Evolutionary conservation across 2,797 vertebrate species (phyloP), one percentile per base, ranked within the genome.

Genomic region (Fistularia commersonii): DNA sequence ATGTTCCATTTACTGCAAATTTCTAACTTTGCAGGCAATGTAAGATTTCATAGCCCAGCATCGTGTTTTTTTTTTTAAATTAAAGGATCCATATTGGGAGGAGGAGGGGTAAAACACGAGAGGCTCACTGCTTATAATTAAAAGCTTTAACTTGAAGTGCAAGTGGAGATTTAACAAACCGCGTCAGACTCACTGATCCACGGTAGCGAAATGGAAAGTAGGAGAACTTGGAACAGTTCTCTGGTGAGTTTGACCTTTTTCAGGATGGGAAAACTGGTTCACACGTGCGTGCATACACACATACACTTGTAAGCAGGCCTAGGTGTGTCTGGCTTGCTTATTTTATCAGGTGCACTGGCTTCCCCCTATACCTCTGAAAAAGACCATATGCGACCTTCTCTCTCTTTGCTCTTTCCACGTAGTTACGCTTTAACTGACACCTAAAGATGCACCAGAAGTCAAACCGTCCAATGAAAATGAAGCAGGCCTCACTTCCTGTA

Each of bases 291-390:
- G n/a, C 6, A 46, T 60, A 64, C 59, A 59, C 48, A 64, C 14
- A 47, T 50, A 48, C 41, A 45, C 51, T 46, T 51, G 35, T 45
- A 48, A 65, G 9, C 8, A 46, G 39, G 35, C 57, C 48, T 11
- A 23, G 8, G 44, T 48, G 62, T 71, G 66, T 64, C 61, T 68
- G 66, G 62, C 62, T 73, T 78, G 79, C 82, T 86, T 88, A 87
- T 89, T 90, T 89, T 77, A 83, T 88, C 88, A 89, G 87, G 87
- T 90, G 87, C 86, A 84, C 57, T 32, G 45, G 32, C 56, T 71
- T 37, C 50, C 45, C 42, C 2, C 11, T 36, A 12, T 14, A 38
- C 32, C 23, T 23, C 23, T 23, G 23, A 23, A 12, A 48, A 52
- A 47, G 51, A 57, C 34, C n/a, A 36, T 36, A 36, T 23, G 23